Percentiles rank a stretch among this genome's conserved stretches.
These are phyloP conservation scores for Pheosia gnoma DNA, from an alignment of 2,888 invertebrate species.

Conservation along the genomic window DNA sequence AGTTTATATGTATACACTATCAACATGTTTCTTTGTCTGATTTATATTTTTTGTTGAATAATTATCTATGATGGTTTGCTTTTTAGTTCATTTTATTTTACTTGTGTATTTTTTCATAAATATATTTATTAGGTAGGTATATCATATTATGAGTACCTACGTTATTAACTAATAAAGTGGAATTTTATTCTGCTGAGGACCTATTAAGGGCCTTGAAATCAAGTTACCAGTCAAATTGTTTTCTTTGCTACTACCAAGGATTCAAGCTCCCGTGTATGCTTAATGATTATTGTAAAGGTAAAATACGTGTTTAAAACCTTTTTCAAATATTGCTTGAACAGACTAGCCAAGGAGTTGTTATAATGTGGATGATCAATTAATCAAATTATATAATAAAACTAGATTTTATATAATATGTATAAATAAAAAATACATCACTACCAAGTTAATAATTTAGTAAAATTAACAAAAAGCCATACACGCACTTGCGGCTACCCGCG, in stretches of 20 bases:
- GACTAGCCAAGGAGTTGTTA: constrained; percentile 7
- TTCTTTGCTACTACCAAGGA: constrained; percentile 12
- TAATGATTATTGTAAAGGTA: background rate
- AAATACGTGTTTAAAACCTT: no score
- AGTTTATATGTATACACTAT: background rate
- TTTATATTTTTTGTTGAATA: constrained; percentile 13
- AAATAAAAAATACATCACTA: constrained; percentile 17
- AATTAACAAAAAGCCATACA: background rate
- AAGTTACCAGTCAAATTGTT: constrained; percentile 32
- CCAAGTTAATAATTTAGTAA: constrained; percentile 12
- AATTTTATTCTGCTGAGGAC: constrained; percentile 28
- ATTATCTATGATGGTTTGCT: background rate
- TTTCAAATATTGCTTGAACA: constrained; percentile 8
- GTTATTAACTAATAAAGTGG: constrained; percentile 22
- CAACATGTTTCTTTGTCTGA: constrained; percentile 20
- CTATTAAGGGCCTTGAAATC: constrained; percentile 24
- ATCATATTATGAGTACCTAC: no score
- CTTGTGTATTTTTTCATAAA: background rate
- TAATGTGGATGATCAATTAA: constrained; percentile 9
- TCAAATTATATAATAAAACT: constrained; percentile 12
- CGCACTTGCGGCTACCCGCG: background rate
- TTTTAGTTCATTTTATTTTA: constrained; percentile 2
- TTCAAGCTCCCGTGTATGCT: constrained; percentile 17
- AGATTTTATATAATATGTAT: constrained; percentile 9
- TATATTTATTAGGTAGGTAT: background rate